These are phyloP conservation scores for Drosophila meridiana DNA, from an alignment of 2,888 invertebrate genomes.

Conservation along the genomic window DNA sequence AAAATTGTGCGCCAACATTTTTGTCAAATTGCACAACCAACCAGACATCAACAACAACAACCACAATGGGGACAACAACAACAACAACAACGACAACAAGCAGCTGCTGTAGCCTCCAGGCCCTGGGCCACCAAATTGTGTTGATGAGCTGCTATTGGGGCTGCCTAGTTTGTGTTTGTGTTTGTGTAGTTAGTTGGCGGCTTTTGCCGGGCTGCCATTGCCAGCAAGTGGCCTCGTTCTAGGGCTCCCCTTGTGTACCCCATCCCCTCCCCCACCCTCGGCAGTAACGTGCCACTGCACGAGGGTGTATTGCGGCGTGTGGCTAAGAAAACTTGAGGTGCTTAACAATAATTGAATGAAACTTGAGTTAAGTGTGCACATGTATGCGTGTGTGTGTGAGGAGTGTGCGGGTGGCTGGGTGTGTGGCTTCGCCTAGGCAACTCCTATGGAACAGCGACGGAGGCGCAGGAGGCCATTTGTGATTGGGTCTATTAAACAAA, in stretches of 20 bases:
- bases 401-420: slow-evolving; percentile 3
- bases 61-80: slow-evolving; percentile 9
- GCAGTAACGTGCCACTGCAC: too few species aligned
- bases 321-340: slow-evolving; percentile 77
- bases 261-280: neutral
- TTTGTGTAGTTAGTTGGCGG: slow-evolving; percentile 24
- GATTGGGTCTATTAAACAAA: slow-evolving; percentile 74
- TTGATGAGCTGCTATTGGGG: slow-evolving; percentile 16
- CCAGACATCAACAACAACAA: slow-evolving; percentile 35
- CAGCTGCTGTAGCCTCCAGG: slow-evolving; percentile 24
- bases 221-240: slow-evolving; percentile 62
- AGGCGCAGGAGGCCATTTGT: slow-evolving; percentile 31
- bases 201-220: slow-evolving; percentile 8
- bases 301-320: slow-evolving; percentile 64
- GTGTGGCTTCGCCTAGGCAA: slow-evolving; percentile 8
- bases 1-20: slow-evolving; percentile 68
- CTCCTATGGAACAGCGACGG: neutral
- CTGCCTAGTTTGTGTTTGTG: slow-evolving; percentile 25
- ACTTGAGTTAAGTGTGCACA: slow-evolving; percentile 70
- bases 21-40: slow-evolving; percentile 58
- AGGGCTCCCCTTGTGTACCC: neutral
- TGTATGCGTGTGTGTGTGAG: slow-evolving; percentile 13
- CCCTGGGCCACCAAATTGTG: slow-evolving; percentile 15
- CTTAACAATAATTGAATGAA: slow-evolving; percentile 79
- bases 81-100: slow-evolving; percentile 12